Evolutionary conservation across 2,797 vertebrate genomes (phyloP).

Genomic region (Lepidocolaptes lacrymiger): DNA sequence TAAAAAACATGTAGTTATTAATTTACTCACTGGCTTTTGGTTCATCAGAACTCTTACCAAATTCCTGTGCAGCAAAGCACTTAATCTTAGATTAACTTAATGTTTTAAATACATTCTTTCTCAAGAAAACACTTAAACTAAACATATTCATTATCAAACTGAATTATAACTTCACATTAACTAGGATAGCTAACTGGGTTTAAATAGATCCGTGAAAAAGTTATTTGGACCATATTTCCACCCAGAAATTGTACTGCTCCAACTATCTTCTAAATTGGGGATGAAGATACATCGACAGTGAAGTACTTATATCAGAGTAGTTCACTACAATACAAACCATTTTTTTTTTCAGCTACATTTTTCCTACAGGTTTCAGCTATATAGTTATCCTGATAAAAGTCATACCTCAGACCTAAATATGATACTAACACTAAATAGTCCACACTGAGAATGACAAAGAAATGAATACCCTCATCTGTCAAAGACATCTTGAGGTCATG

Average conservation of each 20-base stretch:
- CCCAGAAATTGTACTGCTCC: not conserved
- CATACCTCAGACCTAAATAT: not conserved
- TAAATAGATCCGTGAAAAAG: not conserved
- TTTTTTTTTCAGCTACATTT: not conserved
- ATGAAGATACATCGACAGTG: not conserved
- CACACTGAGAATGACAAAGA: not conserved
- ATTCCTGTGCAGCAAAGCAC: not conserved
- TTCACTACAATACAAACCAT: not conserved
- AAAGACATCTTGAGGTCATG: not conserved
- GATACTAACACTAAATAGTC: not conserved
- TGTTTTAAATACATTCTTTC: not conserved
- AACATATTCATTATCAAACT: not conserved
- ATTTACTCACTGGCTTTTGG: not conserved
- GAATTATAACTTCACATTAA: not conserved
- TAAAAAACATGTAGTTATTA: not conserved
- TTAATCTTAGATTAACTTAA: constrained; percentile 1
- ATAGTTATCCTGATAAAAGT: not conserved
- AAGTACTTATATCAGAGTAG: not conserved
- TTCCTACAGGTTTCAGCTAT: not conserved
- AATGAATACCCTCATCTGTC: not conserved
- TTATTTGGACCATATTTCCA: not conserved
- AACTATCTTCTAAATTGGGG: not conserved
- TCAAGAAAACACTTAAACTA: not conserved
- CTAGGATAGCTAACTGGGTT: not conserved
- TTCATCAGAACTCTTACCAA: not conserved